These are phyloP conservation scores for Resseliella maxima DNA, from an alignment of 2,888 invertebrate genomes.

Conservation along the genomic window DNA sequence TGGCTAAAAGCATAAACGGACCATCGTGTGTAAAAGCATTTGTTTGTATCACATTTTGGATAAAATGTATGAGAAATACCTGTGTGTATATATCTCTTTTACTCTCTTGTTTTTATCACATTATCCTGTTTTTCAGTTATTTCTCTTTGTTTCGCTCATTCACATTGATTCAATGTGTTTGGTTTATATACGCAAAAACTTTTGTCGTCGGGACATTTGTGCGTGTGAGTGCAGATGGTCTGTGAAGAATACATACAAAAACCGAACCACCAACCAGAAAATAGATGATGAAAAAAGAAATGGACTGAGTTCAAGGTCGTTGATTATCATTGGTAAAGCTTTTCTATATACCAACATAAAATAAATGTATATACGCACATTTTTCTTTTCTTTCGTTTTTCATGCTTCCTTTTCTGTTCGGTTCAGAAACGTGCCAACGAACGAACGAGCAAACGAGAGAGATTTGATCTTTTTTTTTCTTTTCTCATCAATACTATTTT, in stretches of 20 bases:
- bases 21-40: constrained; percentile 23
- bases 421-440: no score
- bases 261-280: constrained; percentile 33
- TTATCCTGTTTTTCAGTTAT: no score
- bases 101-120: no score
- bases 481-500: no score
- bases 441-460: no score
- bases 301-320: constrained; percentile 56
- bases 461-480: no score
- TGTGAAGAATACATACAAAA: background rate
- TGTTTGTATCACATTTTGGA: background rate
- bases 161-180: background rate
- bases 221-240: constrained; percentile 48
- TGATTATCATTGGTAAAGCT: constrained; percentile 55
- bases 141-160: background rate
- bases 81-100: background rate
- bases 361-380: background rate
- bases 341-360: background rate
- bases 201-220: constrained; percentile 52
- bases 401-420: background rate
- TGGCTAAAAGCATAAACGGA: constrained; percentile 36
- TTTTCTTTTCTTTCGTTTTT: background rate
- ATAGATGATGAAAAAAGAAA: constrained; percentile 35
- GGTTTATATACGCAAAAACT: constrained; percentile 22
- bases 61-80: background rate